A percentile compares a stretch with the other conserved stretches of the same genome.
Conservation (phyloP, 2,113 vertebrate genomes). For the Chloropsis hardwickii region DNA sequence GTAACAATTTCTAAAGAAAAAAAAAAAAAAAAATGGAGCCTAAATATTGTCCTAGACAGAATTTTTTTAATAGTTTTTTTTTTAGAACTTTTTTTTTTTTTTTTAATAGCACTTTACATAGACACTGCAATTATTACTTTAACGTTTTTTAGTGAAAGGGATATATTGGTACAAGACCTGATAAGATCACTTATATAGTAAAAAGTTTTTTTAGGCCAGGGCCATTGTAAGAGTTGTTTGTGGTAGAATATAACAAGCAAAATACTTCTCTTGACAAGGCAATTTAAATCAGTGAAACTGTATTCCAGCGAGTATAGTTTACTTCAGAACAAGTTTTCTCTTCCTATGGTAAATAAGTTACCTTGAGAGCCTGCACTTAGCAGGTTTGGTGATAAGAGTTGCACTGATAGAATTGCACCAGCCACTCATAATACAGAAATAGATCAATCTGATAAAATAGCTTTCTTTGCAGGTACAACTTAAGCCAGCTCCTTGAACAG, state of each 20-base stretch:
- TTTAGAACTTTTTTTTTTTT: background rate
- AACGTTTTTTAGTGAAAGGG: background rate
- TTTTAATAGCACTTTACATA: background rate
- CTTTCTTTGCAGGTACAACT: background rate
- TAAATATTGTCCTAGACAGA: background rate
- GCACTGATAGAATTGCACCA: conserved; percentile 14
- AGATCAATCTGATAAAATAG: background rate
- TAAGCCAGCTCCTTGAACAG: background rate
- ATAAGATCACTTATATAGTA: background rate
- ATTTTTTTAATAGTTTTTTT: background rate
- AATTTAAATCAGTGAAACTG: background rate
- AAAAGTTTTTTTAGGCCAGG: background rate
- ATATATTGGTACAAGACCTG: background rate
- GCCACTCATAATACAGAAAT: background rate
- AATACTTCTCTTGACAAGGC: background rate
- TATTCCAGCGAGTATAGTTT: background rate
- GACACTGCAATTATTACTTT: background rate
- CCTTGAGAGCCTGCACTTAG: conserved; percentile 10
- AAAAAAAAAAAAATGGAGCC: too few species aligned
- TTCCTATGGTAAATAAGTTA: conserved; percentile 24
- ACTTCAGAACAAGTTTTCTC: background rate
- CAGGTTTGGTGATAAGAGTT: conserved; percentile 25
- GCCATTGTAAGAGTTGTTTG: background rate
- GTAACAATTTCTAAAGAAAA: background rate
- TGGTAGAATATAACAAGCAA: background rate